Evolutionary conservation across 2,797 vertebrate genomes (phyloP).

Genomic region (Pristis pectinata): DNA sequence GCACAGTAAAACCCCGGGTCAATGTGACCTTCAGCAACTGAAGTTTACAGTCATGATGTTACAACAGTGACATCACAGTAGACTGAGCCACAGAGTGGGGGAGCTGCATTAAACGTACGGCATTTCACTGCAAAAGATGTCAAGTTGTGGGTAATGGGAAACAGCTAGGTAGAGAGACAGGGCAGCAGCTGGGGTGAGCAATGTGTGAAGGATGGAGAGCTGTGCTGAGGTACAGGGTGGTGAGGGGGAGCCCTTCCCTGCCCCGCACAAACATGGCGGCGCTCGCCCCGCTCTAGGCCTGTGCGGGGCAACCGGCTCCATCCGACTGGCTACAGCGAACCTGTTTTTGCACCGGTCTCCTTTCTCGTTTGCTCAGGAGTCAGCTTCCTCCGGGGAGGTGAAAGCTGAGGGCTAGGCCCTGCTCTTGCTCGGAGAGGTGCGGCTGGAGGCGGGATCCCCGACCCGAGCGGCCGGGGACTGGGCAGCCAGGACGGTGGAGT

Average conservation of each 20-base stretch:
- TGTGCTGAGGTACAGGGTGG: not conserved
- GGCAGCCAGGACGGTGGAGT: not conserved
- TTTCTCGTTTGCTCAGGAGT: not conserved
- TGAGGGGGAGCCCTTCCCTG: not conserved
- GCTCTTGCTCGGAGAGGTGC: not conserved
- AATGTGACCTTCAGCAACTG: not conserved
- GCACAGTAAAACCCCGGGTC: not conserved
- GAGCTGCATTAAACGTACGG: not conserved
- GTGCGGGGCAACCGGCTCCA: not conserved
- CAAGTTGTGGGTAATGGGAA: not conserved
- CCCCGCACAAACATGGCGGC: not conserved
- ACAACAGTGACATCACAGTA: conserved; percentile 25
- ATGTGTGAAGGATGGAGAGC: not conserved
- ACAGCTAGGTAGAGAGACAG: not conserved
- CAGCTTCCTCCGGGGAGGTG: not conserved
- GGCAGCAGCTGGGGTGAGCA: not conserved
- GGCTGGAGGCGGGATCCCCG: not conserved
- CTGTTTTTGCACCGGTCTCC: too few species aligned
- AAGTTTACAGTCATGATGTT: not conserved
- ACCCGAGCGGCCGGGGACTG: not conserved
- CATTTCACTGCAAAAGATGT: not conserved
- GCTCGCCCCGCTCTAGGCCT: not conserved
- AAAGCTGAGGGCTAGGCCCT: not conserved
- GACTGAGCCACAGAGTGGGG: not conserved
- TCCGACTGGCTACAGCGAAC: too few species aligned